Evolutionary conservation across 2,797 vertebrate species (phyloP), one percentile per base, ranked within the genome.

Genomic region (Eulemur albifrons): DNA sequence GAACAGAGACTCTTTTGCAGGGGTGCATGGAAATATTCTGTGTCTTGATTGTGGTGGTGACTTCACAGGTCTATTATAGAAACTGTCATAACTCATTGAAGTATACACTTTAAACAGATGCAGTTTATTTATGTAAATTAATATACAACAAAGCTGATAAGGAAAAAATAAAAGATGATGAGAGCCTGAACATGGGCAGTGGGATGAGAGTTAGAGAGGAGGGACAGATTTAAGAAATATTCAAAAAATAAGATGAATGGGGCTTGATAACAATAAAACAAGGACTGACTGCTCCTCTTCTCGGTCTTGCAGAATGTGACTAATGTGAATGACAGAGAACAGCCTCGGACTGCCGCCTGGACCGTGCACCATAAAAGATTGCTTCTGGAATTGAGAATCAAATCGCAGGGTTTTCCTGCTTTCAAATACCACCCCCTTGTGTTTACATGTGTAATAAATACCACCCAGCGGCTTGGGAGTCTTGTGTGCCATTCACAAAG

Each of bases 351-450:
- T 14, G 45, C 52, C 17, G 17, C 83, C 50, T 43, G 45, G 25
- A 70, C 10, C 7, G 10, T 9, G 61, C 7, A 43, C 76, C 1
- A 3, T 0, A n/a, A 35, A 75, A 30, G 52, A 48, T 4, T 9
- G 92, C 30, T n/a, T 85, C 82, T 20, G 14, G 65, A 59, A 48
- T 32, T 12, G n/a, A 59, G 38, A 72, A 38, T 35, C 70, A n/a
- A 15, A n/a, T 13, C 43, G 21, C 67, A 21, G 32, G 6, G 13
- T 32, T 79, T 38, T 97, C 79, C 84, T 59, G 52, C 96, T 96
- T 93, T 96, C 97, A 94, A 52, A 97, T 7, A 96, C 91, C 72
- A 94, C 95, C 97, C 91, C 95, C 96, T 96, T 70, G 94, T 72
- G 94, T 97, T 91, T n/a, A 35, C n/a, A 54, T 3, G 65, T 69